Percentiles rank a stretch among this genome's conserved stretches.
phyloP scores from a whole-genome alignment of 2,797 vertebrate genomes.

The Octomys mimax region DNA sequence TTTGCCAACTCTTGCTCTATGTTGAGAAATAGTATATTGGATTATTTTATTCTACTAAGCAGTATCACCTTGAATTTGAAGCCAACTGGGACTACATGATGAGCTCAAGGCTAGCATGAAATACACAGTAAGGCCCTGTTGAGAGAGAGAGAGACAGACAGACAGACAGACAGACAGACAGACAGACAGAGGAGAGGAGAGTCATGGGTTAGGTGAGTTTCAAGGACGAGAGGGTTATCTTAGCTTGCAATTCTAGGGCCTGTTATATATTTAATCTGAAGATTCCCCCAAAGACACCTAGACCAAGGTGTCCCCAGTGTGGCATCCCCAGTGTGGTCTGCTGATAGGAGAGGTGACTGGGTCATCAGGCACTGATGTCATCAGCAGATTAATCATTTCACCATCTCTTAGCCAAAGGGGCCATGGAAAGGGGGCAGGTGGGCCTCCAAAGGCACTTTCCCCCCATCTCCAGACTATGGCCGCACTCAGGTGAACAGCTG shows the following conservation, averaged over 20 bases:
- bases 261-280: neutral
- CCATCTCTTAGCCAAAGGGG: neutral
- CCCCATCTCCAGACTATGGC: neutral
- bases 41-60: too few relatives aligned
- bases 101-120: neutral
- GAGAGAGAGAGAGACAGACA: neutral
- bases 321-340: neutral
- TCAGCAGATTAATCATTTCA: neutral
- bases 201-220: neutral
- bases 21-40: too few relatives aligned
- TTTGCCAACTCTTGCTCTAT: too few relatives aligned
- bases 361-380: neutral
- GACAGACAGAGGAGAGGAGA: neutral
- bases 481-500: neutral
- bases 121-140: neutral
- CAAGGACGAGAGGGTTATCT: neutral
- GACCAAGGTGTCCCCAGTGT: neutral
- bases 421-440: fast-evolving
- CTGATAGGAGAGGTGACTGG: neutral
- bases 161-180: too few relatives aligned
- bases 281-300: neutral
- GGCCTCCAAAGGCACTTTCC: neutral
- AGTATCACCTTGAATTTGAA: neutral
- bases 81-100: neutral
- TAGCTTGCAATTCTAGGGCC: neutral